Evolutionary conservation across 1,140 invertebrate genomes (phyloP).

Genomic region (Drosophila tristis): DNA sequence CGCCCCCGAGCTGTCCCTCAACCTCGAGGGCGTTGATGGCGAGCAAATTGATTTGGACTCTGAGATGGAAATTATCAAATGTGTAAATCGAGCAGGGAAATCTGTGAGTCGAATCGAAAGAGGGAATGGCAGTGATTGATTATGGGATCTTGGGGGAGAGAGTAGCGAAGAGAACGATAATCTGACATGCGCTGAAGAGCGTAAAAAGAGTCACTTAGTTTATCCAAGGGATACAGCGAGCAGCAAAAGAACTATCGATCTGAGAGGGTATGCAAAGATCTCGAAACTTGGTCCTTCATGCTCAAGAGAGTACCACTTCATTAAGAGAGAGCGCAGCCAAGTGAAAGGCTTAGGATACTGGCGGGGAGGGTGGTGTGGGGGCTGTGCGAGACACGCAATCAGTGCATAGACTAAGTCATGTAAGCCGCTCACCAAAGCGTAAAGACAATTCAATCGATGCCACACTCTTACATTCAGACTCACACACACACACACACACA

Average conservation of each 20-base stretch:
- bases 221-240: too few species aligned
- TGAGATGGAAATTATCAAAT: constrained; percentile 48
- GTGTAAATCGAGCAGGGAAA: constrained; percentile 43
- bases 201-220: not conserved
- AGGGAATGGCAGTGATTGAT: not conserved
- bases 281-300: not conserved
- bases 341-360: constrained; percentile 30
- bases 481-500: constrained; percentile 12
- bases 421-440: constrained; percentile 62
- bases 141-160: not conserved
- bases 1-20: constrained; percentile 15
- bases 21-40: constrained; percentile 33
- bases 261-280: too few species aligned
- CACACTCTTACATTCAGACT: not conserved
- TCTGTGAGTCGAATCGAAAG: constrained; percentile 1
- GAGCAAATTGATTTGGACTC: constrained; percentile 72
- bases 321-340: constrained; percentile 44
- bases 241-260: too few species aligned
- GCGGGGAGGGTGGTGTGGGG: not conserved
- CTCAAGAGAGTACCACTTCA: constrained; percentile 37
- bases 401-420: constrained; percentile 51
- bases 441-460: constrained; percentile 76
- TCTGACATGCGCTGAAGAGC: not conserved
- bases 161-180: too few species aligned
- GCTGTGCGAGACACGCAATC: constrained; percentile 21